A percentile compares a stretch with the other conserved stretches of the same genome.
Conservation (phyloP, 1,140 invertebrate species). For the Branchinecta lindahli region DNA sequence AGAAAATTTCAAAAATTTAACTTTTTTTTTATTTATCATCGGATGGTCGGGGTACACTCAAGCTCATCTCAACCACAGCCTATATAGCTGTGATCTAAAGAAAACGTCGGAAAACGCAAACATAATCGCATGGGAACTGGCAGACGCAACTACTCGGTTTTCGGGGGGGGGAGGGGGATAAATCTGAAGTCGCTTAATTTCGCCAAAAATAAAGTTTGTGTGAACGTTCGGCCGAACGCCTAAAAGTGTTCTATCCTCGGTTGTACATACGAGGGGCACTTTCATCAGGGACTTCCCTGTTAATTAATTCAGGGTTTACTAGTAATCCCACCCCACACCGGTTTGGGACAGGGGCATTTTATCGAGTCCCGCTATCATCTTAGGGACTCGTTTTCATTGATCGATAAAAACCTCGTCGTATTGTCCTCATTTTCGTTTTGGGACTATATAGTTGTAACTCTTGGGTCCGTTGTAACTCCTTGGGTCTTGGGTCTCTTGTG, state of each 20-base stretch:
- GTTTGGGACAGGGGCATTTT: slow-evolving; percentile 8
- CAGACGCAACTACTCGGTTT: slow-evolving; percentile 7
- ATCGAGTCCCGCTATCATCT: slow-evolving; percentile 8
- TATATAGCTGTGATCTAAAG: slow-evolving; percentile 6
- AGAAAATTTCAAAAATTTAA: slow-evolving; percentile 9
- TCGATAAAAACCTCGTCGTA: slow-evolving; percentile 8
- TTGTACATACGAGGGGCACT: slow-evolving; percentile 7
- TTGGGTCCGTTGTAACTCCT: too few relatives aligned
- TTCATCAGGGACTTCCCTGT: not conserved
- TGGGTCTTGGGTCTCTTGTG: slow-evolving; percentile 7
- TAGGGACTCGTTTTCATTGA: slow-evolving; percentile 8
- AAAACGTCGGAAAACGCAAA: slow-evolving; percentile 8
- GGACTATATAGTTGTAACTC: slow-evolving; percentile 5
- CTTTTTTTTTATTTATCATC: slow-evolving; percentile 9
- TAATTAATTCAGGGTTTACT: slow-evolving; percentile 9
- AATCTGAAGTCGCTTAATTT: slow-evolving; percentile 8
- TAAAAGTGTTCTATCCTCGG: slow-evolving; percentile 5
- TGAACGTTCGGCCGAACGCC: slow-evolving; percentile 7
- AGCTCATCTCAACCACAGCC: slow-evolving; percentile 4
- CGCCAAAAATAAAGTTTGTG: slow-evolving; percentile 5
- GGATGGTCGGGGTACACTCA: slow-evolving; percentile 7
- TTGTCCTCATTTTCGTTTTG: slow-evolving; percentile 9
- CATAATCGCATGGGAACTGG: slow-evolving; percentile 8
- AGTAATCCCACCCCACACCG: not conserved
- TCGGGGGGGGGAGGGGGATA: slow-evolving; percentile 3